Conservation (phyloP, 2,113 vertebrate species). For the Blennius ocellaris region DNA sequence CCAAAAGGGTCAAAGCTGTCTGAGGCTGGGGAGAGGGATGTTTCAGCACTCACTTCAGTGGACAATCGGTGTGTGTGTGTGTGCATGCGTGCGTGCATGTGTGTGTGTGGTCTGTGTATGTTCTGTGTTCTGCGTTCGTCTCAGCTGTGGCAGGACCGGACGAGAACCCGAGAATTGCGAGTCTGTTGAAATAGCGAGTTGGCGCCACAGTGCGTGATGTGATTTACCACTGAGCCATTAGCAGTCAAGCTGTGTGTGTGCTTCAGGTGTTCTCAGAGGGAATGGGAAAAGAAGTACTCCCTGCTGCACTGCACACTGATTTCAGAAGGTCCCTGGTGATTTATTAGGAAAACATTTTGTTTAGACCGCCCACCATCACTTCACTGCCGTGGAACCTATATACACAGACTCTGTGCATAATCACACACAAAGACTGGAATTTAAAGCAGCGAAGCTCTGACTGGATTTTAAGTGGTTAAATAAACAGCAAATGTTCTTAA, state of each 20-base stretch:
- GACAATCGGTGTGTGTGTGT: slow-evolving; percentile 2
- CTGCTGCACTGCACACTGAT: slow-evolving; percentile 33
- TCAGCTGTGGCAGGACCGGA: slow-evolving; percentile 6
- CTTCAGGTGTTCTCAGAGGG: slow-evolving; percentile 64
- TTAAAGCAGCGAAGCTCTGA: too few species aligned
- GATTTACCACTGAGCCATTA: slow-evolving; percentile 66
- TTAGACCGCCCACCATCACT: slow-evolving; percentile 49
- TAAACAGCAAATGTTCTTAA: too few species aligned
- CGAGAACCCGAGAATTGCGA: slow-evolving; percentile 25
- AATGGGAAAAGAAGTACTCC: slow-evolving; percentile 52
- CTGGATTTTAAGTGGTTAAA: too few species aligned
- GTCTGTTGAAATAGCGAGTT: slow-evolving; percentile 30
- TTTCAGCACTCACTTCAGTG: slow-evolving; percentile 38
- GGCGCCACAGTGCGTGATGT: slow-evolving; percentile 33
- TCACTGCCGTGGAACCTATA: slow-evolving; percentile 31
- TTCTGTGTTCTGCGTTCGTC: slow-evolving; percentile 14
- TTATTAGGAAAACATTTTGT: slow-evolving; percentile 70
- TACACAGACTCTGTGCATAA: slow-evolving; percentile 29
- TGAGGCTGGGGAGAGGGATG: slow-evolving; percentile 36
- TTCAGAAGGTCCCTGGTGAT: slow-evolving; percentile 65
- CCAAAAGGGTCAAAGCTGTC: slow-evolving; percentile 52
- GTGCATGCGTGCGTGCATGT: not conserved
- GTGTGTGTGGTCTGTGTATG: not conserved
- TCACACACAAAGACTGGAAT: too few species aligned
- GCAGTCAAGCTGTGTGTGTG: slow-evolving; percentile 59